phyloP scores from a whole-genome alignment of 2,113 vertebrate species.

The Gila orcuttii region DNA sequence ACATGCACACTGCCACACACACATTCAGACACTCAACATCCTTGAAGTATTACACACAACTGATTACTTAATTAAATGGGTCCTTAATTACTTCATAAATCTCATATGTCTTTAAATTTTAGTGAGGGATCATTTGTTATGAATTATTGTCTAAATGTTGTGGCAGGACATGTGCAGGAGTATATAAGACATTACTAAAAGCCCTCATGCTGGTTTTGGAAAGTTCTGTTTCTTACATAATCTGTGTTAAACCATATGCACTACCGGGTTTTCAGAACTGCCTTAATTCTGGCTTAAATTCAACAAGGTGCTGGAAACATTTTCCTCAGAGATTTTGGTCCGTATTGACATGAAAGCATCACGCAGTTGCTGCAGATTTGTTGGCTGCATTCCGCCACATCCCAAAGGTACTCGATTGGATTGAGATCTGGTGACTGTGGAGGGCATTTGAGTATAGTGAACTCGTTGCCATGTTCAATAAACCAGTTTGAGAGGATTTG shows the following conservation, averaged over 20 bases:
- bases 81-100: neutral
- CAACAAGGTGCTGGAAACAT: too few relatives aligned
- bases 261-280: too few relatives aligned
- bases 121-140: neutral
- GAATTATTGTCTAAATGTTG: neutral
- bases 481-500: too few relatives aligned
- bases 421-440: too few relatives aligned
- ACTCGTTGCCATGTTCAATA: too few relatives aligned
- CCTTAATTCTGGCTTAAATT: too few relatives aligned
- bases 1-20: constrained; percentile 5
- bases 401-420: too few relatives aligned
- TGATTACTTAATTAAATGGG: neutral
- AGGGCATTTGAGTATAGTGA: too few relatives aligned
- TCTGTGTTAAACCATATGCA: neutral
- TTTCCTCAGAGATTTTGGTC: too few relatives aligned
- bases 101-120: neutral
- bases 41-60: neutral
- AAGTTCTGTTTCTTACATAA: neutral
- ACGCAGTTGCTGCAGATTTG: too few relatives aligned
- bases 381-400: too few relatives aligned
- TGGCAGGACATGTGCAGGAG: neutral
- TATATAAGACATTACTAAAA: neutral
- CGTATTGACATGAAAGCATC: too few relatives aligned
- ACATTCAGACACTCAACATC: neutral
- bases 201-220: neutral